Base-by-base conservation (phyloP, 2,113 vertebrate species). In the Siniperca chuatsi region DNA sequence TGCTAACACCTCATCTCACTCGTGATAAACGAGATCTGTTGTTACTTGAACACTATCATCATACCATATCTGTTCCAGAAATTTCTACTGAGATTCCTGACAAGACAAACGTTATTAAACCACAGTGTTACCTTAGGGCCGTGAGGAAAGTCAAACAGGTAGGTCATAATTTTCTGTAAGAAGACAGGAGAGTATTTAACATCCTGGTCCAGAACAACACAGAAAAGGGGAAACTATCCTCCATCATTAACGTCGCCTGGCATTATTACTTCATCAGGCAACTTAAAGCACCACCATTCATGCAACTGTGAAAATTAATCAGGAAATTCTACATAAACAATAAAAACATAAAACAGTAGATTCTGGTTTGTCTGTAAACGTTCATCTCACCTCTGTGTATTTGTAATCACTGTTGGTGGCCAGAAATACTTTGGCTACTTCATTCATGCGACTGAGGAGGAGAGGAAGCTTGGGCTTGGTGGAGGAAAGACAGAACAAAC, bases 321-420 rank as follows among this genome's bases (percentile, higher is more conserved):
- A 8, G 11, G 44, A 33, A 21, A 23, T 29, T 9, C 25, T 11
- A 16, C 33, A 42, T 1, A 54, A 65, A 74, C 37, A 3, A 1
- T 15, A 16, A 50, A 65, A n/a, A 18, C 16, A 50, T 3, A 21
- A n/a, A 13, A 35, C 7, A 33, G 44, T 10, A 13, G 20, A n/a
- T 20, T 44, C 8, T 35, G 23, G 10, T 66, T 33, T 62, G 48
- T 29, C 44, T 81, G 44, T 25, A 12, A 64, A 0, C 9, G 18
- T 4, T 35, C 35, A 12, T 20, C 97, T 97, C 93, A 99, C 98
- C 0, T 99, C 95, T 86, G 98, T 99, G 88, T 99, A 99, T 93
- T 98, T 98, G 90, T 97, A 99, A 91, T 99, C 98, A 2, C 98
- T 99, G 96, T 99, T 99, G 88, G 98, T 99, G 79, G 96, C 98